Conservation (phyloP, 2,888 invertebrate genomes). For the Arctia plantaginis region DNA sequence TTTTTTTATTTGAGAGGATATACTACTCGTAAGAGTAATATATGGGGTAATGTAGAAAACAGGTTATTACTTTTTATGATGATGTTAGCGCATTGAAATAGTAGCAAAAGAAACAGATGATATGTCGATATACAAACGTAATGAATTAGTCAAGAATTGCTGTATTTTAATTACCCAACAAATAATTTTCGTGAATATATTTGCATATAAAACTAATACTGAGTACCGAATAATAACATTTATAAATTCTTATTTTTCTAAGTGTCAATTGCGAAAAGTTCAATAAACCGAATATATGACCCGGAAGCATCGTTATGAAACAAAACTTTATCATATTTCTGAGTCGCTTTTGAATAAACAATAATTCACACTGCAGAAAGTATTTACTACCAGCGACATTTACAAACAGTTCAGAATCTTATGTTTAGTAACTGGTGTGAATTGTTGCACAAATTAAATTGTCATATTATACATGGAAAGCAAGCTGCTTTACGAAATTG, state of each 20-base stretch:
- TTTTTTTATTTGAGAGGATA: not conserved
- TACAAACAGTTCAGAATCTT: constrained; percentile 5
- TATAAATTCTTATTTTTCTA: not conserved
- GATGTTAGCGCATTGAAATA: too few relatives aligned
- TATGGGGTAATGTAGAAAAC: too few relatives aligned
- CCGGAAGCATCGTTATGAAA: not conserved
- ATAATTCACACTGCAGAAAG: not conserved
- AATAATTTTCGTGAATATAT: not conserved
- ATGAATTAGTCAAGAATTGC: not conserved
- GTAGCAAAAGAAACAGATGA: too few relatives aligned
- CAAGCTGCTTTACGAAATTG: constrained; percentile 34
- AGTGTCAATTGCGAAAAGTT: constrained; percentile 1
- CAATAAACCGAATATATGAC: not conserved
- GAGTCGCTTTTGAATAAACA: not conserved
- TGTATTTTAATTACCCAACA: not conserved
- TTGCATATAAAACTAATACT: not conserved
- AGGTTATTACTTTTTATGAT: too few relatives aligned
- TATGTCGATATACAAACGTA: not conserved
- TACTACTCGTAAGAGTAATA: too few relatives aligned
- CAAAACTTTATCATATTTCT: not conserved
- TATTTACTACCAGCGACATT: not conserved
- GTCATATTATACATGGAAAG: constrained; percentile 31
- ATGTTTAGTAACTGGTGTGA: constrained; percentile 37
- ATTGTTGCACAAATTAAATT: constrained; percentile 37
- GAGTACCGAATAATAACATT: not conserved